Conservation (phyloP, 2,113 vertebrate genomes). For the Boulengeromyrus knoepffleri region DNA sequence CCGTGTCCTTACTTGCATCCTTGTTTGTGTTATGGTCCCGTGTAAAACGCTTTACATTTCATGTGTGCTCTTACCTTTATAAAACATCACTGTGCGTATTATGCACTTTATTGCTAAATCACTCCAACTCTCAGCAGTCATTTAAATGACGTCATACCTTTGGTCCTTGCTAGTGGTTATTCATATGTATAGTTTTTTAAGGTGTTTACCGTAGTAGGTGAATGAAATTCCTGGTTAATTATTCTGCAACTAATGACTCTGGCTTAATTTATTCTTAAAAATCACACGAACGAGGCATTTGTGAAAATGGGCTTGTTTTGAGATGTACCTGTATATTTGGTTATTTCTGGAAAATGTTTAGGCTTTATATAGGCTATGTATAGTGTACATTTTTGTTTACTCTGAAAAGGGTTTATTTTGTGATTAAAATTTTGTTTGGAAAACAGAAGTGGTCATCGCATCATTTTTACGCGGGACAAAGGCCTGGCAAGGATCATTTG, state of each 20-base stretch:
- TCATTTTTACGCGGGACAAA: conserved; percentile 31
- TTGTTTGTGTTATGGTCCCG: conserved; percentile 32
- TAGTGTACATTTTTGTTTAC: conserved; percentile 42
- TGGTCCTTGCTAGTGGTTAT: conserved; percentile 43
- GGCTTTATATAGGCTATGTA: conserved; percentile 47
- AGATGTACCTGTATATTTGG: conserved; percentile 13
- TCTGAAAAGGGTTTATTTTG: conserved; percentile 42
- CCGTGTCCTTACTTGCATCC: neutral
- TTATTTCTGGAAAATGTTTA: conserved; percentile 45
- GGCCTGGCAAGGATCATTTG: neutral
- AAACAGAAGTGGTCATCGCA: conserved; percentile 44
- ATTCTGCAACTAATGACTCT: conserved; percentile 4
- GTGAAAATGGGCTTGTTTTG: conserved; percentile 30
- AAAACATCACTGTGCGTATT: neutral
- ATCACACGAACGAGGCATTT: conserved; percentile 23
- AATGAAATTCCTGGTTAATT: neutral
- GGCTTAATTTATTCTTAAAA: conserved; percentile 36
- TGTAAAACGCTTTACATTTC: conserved; percentile 55
- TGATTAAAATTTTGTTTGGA: conserved; percentile 44
- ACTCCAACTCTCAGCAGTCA: conserved; percentile 28
- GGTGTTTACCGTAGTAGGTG: conserved; percentile 14
- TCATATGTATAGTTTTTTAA: conserved; percentile 31
- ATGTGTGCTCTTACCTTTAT: conserved; percentile 39
- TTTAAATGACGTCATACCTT: conserved; percentile 26
- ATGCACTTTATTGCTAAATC: conserved; percentile 41